Base-by-base conservation (phyloP, 2,113 vertebrate genomes). In the Chionomys nivalis region DNA sequence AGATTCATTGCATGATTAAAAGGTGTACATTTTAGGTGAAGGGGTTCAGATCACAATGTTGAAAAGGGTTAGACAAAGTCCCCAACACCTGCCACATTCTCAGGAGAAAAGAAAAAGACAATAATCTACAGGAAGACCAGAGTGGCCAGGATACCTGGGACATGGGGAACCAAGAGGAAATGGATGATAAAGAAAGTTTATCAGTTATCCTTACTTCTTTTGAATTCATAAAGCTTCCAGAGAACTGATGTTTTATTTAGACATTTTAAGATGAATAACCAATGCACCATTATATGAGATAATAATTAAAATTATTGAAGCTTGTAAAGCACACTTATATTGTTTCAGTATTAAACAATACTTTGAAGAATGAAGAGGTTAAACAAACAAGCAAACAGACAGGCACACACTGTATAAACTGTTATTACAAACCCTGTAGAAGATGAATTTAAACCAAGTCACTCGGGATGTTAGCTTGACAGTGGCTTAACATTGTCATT, bases 401-500 rank as follows among this genome's bases (percentile, higher is more conserved):
- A 52, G 4, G 19, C 58, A 58, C 17, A 76, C 7, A 79, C 42
- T 65, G 14, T 65, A 8, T 72, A 92, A 95, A 39, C 36, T 89
- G 94, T 13, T 65, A 78, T 79, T 68, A 75, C 87, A 66, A 97
- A 82, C 19, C 8, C 31, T n/a, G 13, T 58, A 87, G 93, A 96
- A 91, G 26, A 66, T 52, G 47, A 89, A 90, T 94, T 97, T 92
- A 93, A 96, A 96, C 90, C 58, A 91, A 96, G 90, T 92, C 73
- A 93, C 26, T 49, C 33, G 73, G 66, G 76, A 75, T 66, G 9
- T 86, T 88, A 92, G 42, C 73, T 52, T 92, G 47, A 23, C 58
- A 91, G 44, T 9, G 89, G 55, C 78, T 97, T 95, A 89, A 91
- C 52, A 52, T 49, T 36, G 23, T 65, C 47, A 73, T 23, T 95